Base-by-base conservation (phyloP, 2,113 vertebrate species). In the Lynx canadensis region DNA sequence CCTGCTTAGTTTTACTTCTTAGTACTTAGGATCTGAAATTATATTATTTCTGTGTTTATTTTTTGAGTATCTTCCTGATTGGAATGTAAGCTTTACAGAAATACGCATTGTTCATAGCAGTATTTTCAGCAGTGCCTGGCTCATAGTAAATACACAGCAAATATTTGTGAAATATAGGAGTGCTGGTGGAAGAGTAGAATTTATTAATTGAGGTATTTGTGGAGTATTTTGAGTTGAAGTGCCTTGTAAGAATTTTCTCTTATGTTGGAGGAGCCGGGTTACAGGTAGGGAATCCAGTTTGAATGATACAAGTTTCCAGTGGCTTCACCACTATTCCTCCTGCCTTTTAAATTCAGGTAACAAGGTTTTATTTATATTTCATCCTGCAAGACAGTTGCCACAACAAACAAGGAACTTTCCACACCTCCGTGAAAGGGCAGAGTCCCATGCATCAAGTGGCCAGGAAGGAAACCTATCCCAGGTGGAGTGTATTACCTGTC, bases 291-390 rank as follows among this genome's bases (percentile, higher is more conserved):
- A 93, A 29, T 89, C 14, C 45, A 89, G 2, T 60, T 33, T 86
- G 88, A 92, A 21, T 88, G 66, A 69, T 18, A 1, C 8, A 82
- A 65, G n/a, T 84, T 65, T 91, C 60, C 45, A 55, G 2, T 89
- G 55, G 55, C n/a, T 94, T 98, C 12, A 79, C 48, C 36, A 66
- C 31, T 57, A 74, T 18, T 7, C 21, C 36, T 68, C 4, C n/a
- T 7, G 33, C 76, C 81, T 97, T 94, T 94, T 69, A 83, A 95
- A 92, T 92, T 94, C 60, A 81, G 33, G n/a, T 71, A 80, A 78
- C 45, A 48, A 79, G n/a, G 27, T 96, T 86, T 52, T 68, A 29
- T 84, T 85, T 92, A 60, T 60, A 92, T 79, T 82, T 88, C 13
- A 60, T 79, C 27, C 25, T 74, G 4, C 8, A 73, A 13, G 48